A percentile compares a stretch with the other conserved stretches of the same genome.
Conservation (phyloP, 2,797 vertebrate species). For the Trachops cirrhosus region DNA sequence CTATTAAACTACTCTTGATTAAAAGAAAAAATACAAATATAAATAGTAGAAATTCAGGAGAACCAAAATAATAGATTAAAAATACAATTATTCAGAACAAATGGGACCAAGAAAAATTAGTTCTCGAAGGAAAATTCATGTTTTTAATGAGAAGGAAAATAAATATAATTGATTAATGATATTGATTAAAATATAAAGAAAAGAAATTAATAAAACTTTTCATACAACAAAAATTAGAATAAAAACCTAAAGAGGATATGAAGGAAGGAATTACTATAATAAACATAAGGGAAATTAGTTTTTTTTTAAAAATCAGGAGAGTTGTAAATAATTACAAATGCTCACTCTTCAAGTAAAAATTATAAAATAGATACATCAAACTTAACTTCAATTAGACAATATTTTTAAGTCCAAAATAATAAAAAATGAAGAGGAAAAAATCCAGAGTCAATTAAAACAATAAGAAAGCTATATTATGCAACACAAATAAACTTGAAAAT, state of each 20-base stretch:
- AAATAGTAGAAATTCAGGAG: neutral
- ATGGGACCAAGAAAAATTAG: neutral
- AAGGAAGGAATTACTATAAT: neutral
- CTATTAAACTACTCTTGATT: neutral
- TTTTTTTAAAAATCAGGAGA: neutral
- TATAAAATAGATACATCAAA: neutral
- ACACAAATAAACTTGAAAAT: neutral
- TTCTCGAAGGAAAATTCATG: neutral
- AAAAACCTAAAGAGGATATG: neutral
- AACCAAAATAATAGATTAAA: neutral
- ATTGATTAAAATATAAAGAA: neutral
- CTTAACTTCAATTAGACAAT: neutral
- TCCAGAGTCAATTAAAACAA: neutral
- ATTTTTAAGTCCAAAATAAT: neutral
- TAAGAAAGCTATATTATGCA: neutral
- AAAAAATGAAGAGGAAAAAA: neutral
- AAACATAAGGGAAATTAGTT: neutral
- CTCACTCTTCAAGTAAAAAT: neutral
- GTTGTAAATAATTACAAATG: neutral
- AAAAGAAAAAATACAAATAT: neutral
- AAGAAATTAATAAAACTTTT: neutral
- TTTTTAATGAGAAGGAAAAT: neutral
- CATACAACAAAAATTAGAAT: neutral
- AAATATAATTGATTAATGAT: neutral
- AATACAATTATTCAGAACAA: neutral